Evolutionary conservation across 2,113 vertebrate species (phyloP).

Genomic region (Apteryx owenii): DNA sequence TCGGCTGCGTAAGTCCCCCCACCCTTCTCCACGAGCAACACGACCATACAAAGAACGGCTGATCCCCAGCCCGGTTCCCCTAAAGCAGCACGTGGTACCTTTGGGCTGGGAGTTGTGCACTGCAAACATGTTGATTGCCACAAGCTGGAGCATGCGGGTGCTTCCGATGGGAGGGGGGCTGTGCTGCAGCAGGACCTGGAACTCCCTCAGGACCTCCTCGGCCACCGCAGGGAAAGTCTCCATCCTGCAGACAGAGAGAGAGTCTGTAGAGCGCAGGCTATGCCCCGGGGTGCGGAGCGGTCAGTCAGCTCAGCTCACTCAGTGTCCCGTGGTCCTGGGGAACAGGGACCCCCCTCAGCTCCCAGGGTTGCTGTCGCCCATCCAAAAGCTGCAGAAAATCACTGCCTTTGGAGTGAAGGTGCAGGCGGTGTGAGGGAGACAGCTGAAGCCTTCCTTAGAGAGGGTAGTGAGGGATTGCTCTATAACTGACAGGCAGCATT

Average conservation of each 20-base stretch:
- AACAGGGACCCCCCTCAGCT: background rate
- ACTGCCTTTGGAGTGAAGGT: background rate
- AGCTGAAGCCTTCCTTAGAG: constrained; percentile 22
- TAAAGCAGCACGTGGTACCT: constrained; percentile 77
- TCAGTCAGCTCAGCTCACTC: background rate
- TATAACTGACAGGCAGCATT: constrained; percentile 59
- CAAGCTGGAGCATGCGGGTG: constrained; percentile 93
- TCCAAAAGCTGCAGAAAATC: background rate
- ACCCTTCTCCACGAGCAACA: background rate
- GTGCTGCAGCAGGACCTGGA: constrained; percentile 90
- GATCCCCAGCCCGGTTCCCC: background rate
- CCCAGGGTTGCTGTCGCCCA: background rate
- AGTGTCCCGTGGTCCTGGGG: background rate
- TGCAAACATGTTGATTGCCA: constrained; percentile 99
- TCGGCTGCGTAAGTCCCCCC: background rate
- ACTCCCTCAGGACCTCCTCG: constrained; percentile 90
- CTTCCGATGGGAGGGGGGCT: constrained; percentile 90
- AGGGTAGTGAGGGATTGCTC: constrained; percentile 33
- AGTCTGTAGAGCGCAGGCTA: background rate
- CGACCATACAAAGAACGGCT: background rate
- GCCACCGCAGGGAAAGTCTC: constrained; percentile 91
- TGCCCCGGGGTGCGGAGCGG: rapidly evolving
- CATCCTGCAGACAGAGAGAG: constrained; percentile 85
- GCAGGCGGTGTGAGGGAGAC: background rate
- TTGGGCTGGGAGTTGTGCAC: constrained; percentile 90